Base-by-base conservation (phyloP, 92 coral and sea anemone genomes). In the Galaxea fascicularis region DNA sequence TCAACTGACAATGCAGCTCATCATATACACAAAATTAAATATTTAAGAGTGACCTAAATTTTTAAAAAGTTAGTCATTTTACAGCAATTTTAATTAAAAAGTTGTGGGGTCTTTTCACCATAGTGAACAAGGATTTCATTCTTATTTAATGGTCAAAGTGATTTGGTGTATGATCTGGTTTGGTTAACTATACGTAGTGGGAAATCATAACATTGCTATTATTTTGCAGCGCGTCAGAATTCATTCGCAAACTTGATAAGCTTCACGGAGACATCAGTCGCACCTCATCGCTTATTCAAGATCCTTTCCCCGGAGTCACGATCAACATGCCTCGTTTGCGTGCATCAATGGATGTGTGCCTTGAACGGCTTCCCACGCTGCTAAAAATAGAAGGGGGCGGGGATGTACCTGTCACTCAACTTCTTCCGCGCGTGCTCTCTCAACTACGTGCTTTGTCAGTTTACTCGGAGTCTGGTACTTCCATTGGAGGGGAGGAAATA, bases 371-470 rank as follows among this genome's bases (percentile, higher is more conserved):
- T 24, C 98, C 98, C 11, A 94, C 95, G 56, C 94, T 95, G 31
- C 93, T 95, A 10, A 92, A 94, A 67, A 77, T 94, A 27, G 96
- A 92, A 52, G 76, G 83, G 28, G 88, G 78, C 27, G 88, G 85
- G 70, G 74, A 88, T 8, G 74, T 71, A 49, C 84, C 95, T 41
- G 87, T 87, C 72, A 82, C 82, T 30, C 85, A 79, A 35, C 90
- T 94, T 21, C 77, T 92, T 22, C 98, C 98, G n/a, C 89, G 94
- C 49, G 98, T 95, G 49, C 82, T 95, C 66, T 95, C 98, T 20
- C 98, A 95, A 87, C 85, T 95, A 74, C 98, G 98, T 1, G 98
- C 98, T 2, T 59, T 95, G 78, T 95, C 98, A 27, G 89, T 92
- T 79, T 91, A 91, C 75, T 94, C 95, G 0, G 98, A 95, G 88